Conservation (phyloP, 2,113 vertebrate genomes). For the Sciurus niger region DNA sequence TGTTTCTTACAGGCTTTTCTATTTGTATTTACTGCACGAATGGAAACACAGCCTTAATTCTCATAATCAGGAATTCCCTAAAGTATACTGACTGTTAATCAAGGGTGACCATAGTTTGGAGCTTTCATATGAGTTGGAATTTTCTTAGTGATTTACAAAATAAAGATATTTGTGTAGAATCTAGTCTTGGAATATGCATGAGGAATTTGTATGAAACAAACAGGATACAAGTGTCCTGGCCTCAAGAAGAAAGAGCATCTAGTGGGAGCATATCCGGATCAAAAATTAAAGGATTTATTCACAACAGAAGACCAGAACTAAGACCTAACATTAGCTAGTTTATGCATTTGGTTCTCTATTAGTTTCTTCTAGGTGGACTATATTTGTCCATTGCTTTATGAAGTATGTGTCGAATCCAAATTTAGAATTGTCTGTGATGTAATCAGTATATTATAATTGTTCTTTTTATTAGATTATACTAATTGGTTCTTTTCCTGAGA, state of each 20-base stretch:
- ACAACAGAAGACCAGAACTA: background rate
- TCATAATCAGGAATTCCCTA: background rate
- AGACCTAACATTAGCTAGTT: background rate
- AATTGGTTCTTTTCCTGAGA: background rate
- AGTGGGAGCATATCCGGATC: background rate
- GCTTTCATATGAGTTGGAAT: background rate
- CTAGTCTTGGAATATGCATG: background rate
- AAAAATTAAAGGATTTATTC: background rate
- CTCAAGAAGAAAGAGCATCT: background rate
- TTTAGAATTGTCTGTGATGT: background rate
- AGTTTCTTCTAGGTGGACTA: background rate
- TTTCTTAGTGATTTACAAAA: background rate
- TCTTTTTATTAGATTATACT: too few species aligned
- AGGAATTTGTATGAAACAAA: background rate
- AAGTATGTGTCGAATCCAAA: background rate
- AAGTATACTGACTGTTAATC: background rate
- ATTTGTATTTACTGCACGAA: background rate
- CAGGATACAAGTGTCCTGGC: background rate
- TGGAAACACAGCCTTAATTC: background rate
- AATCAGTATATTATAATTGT: background rate
- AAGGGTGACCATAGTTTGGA: background rate
- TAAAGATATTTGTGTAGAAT: background rate
- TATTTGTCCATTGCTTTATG: background rate
- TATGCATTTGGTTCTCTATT: background rate
- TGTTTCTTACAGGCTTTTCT: background rate